A percentile compares a stretch with the other conserved stretches of the same genome.
Evolutionary conservation across 2,113 vertebrate species (phyloP).

Genomic region (Sinocyclocheilus maitianheensis): DNA sequence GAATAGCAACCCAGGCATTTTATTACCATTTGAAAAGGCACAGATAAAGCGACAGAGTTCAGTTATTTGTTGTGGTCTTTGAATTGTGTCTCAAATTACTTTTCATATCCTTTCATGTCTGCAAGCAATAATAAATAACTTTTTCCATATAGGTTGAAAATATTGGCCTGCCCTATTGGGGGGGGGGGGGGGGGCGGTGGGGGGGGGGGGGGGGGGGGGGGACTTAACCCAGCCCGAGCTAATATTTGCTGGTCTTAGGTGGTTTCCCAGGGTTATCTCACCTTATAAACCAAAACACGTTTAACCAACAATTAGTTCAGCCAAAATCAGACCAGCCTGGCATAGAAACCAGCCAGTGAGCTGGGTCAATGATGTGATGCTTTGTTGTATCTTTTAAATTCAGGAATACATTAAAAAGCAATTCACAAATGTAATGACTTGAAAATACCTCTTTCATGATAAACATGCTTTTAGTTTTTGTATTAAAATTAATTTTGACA

Average conservation of each 20-base stretch:
- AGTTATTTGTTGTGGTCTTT: conserved; percentile 21
- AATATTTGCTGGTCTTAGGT: background rate
- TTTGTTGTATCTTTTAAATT: background rate
- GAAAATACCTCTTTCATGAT: background rate
- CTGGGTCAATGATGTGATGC: background rate
- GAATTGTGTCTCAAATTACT: conserved; percentile 3
- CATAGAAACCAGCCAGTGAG: background rate
- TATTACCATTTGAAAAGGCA: conserved; percentile 30
- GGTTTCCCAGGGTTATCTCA: background rate
- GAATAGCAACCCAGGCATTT: conserved; percentile 17
- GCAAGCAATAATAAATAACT: background rate
- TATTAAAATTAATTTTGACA: background rate
- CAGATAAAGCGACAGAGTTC: background rate
- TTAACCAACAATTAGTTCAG: background rate
- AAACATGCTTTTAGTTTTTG: background rate
- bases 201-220: too few relatives aligned
- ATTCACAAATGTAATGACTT: background rate
- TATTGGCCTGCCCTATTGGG: background rate
- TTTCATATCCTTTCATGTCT: conserved; percentile 10
- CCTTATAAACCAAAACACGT: background rate
- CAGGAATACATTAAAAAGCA: background rate
- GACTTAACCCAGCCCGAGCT: background rate
- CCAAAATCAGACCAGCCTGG: background rate
- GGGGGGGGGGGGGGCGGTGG: too few relatives aligned
- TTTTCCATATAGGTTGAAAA: background rate